These are phyloP conservation scores for Steinernema carpocapsae DNA, from an alignment of 2,888 invertebrate genomes.

Conservation along the genomic window DNA sequence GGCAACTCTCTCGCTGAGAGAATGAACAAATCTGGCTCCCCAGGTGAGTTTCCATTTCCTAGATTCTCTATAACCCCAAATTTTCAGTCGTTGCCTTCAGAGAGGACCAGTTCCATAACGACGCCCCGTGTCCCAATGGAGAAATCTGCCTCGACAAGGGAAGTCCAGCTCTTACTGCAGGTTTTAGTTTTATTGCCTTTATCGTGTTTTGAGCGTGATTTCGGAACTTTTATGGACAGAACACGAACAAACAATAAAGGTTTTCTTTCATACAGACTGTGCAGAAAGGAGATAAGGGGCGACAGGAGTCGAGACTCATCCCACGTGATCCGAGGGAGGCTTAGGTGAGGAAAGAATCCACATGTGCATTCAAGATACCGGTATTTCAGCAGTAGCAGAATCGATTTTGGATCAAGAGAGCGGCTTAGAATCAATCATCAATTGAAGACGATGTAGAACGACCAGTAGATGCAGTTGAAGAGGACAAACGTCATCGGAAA, in stretches of 20 bases:
- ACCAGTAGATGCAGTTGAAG: constrained; percentile 66
- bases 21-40: too few species aligned
- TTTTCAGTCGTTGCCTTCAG: too few species aligned
- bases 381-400: not conserved
- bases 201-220: not conserved
- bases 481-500: constrained; percentile 64
- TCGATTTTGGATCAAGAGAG: too few species aligned
- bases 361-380: not conserved
- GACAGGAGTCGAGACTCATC: not conserved
- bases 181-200: too few species aligned
- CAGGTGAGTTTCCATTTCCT: too few species aligned
- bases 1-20: too few species aligned
- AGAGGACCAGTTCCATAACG: too few species aligned
- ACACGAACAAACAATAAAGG: not conserved
- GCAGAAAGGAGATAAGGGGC: not conserved
- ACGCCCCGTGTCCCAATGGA: too few species aligned
- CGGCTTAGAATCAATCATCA: not conserved
- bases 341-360: not conserved
- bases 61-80: too few species aligned
- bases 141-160: too few species aligned
- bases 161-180: too few species aligned
- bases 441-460: constrained; percentile 41
- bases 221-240: not conserved
- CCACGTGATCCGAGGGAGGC: not conserved
- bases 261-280: not conserved